Conservation (phyloP, 2,888 invertebrate genomes). For the Auanema freiburgensis region DNA sequence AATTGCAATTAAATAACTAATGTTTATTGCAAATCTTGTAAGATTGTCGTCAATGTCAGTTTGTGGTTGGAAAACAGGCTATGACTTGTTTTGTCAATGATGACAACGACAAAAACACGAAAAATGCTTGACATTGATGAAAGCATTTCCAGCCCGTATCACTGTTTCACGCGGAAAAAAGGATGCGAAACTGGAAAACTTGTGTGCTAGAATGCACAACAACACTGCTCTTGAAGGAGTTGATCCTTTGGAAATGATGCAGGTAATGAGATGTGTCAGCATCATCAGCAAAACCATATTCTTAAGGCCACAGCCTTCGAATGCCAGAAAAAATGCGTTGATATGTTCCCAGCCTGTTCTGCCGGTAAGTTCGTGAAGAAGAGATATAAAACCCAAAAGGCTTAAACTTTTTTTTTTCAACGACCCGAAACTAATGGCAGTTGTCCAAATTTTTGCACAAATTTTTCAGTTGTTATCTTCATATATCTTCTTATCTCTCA, state of each 20-base stretch:
- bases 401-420: too few relatives aligned
- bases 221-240: slow-evolving; percentile 50
- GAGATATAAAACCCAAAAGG: too few relatives aligned
- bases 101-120: background rate
- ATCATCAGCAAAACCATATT: background rate
- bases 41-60: background rate
- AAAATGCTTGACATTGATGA: background rate
- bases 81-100: too few relatives aligned
- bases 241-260: slow-evolving; percentile 43
- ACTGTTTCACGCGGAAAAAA: slow-evolving; percentile 44
- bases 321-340: slow-evolving; percentile 50
- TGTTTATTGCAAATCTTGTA: background rate
- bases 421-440: too few relatives aligned
- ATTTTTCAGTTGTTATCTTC: slow-evolving; percentile 2
- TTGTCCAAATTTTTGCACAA: background rate
- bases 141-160: slow-evolving; percentile 25
- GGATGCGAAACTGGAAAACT: slow-evolving; percentile 39
- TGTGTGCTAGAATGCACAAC: slow-evolving; percentile 53
- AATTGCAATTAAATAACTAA: background rate
- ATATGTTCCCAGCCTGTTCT: slow-evolving; percentile 46
- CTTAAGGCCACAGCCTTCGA: slow-evolving; percentile 44
- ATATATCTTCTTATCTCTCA: slow-evolving; percentile 4
- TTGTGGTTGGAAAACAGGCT: too few relatives aligned
- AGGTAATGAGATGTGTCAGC: slow-evolving; percentile 5
- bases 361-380: slow-evolving; percentile 30